Evolutionary conservation across 1,140 invertebrate genomes (phyloP).

Genomic region (Drosophila ercepeae): DNA sequence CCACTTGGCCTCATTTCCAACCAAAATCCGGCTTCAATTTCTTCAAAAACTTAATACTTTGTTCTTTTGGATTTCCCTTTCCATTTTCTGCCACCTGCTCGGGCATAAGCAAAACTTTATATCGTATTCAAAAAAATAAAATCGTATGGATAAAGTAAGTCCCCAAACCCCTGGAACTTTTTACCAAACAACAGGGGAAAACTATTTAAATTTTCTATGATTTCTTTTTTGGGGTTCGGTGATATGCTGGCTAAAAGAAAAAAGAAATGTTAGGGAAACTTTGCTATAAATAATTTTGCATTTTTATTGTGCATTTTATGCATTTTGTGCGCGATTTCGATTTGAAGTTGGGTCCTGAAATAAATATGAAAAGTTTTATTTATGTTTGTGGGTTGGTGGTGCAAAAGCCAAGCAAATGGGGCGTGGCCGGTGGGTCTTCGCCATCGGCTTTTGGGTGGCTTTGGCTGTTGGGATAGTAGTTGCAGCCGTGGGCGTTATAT

Average conservation of each 20-base stretch:
- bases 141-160: constrained; percentile 35
- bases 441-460: constrained; percentile 5
- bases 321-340: constrained; percentile 68
- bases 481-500: constrained; percentile 61
- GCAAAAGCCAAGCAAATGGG: neutral
- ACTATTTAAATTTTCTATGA: constrained; percentile 67
- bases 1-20: constrained; percentile 19
- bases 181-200: constrained; percentile 32
- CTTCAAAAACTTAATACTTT: constrained; percentile 41
- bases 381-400: constrained; percentile 57
- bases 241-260: constrained; percentile 45
- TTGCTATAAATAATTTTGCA: constrained; percentile 81
- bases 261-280: constrained; percentile 40
- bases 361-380: constrained; percentile 82
- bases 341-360: constrained; percentile 75
- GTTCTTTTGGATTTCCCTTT: neutral
- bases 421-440: constrained; percentile 3
- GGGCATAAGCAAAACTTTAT: constrained; percentile 46
- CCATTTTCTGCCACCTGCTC: constrained; percentile 40
- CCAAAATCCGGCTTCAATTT: constrained; percentile 50
- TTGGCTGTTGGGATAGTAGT: neutral
- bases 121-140: constrained; percentile 33
- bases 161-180: constrained; percentile 1
- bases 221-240: constrained; percentile 43
- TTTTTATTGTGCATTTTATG: constrained; percentile 81